Evolutionary conservation across 2,113 vertebrate genomes (phyloP).

Genomic region (Osmerus eperlanus): DNA sequence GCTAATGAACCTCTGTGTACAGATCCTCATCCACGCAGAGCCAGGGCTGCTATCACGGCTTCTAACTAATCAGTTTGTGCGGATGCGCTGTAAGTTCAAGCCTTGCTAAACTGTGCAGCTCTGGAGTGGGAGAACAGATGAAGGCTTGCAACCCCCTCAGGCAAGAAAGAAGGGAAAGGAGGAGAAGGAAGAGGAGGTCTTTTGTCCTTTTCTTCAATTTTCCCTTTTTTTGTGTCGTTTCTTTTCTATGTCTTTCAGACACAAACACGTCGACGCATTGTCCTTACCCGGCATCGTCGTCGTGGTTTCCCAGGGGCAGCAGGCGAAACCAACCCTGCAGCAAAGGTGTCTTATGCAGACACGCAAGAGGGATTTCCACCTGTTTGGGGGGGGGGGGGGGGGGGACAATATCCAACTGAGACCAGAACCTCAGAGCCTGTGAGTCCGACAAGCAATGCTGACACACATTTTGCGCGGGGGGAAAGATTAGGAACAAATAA

Average conservation of each 20-base stretch:
- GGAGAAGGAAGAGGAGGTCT: too few species aligned
- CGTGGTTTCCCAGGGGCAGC: slow-evolving; percentile 75
- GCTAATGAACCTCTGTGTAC: slow-evolving; percentile 21
- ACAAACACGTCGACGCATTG: slow-evolving; percentile 11
- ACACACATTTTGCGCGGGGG: neutral
- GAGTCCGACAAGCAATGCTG: neutral
- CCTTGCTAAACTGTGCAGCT: too few species aligned
- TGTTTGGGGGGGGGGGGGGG: slow-evolving; percentile 40
- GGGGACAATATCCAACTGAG: too few species aligned
- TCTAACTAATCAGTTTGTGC: slow-evolving; percentile 45
- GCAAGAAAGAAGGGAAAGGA: neutral
- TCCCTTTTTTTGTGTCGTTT: neutral
- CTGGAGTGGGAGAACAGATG: too few species aligned
- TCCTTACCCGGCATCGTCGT: slow-evolving; percentile 75
- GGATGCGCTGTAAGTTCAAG: neutral
- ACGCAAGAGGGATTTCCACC: slow-evolving; percentile 78
- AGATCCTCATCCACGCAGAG: slow-evolving; percentile 1
- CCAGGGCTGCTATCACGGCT: slow-evolving; percentile 5
- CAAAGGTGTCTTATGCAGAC: slow-evolving; percentile 65
- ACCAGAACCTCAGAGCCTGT: too few species aligned
- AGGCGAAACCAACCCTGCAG: slow-evolving; percentile 86
- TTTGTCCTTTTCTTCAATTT: neutral
- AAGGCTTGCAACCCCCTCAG: too few species aligned
- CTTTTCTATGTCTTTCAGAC: slow-evolving; percentile 13
- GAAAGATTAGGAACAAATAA: neutral